These are phyloP conservation scores for Orthochromis indermauri DNA, from an alignment of 2,113 vertebrate genomes.

Conservation along the genomic window DNA sequence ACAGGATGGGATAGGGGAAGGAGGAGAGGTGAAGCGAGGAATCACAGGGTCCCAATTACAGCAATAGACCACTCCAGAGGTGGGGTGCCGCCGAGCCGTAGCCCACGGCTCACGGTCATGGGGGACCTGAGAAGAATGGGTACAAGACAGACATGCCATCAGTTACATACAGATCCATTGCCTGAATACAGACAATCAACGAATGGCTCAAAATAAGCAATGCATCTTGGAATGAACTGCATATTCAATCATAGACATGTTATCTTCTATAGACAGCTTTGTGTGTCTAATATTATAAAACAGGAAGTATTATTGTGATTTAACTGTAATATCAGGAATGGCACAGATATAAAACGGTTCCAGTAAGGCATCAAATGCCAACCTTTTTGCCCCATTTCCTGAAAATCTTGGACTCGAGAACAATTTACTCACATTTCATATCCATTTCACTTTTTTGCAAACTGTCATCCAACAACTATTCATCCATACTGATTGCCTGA, in stretches of 20 bases:
- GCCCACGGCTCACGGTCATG: conserved; percentile 93
- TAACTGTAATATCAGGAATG: background rate
- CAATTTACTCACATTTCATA: background rate
- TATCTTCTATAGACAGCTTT: background rate
- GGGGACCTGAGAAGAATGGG: conserved; percentile 76
- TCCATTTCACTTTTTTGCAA: background rate
- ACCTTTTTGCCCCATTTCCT: background rate
- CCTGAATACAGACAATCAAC: background rate
- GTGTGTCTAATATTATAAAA: background rate
- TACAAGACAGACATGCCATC: background rate
- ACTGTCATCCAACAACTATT: background rate
- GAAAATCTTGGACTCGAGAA: background rate
- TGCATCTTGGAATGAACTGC: background rate
- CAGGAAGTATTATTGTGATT: background rate
- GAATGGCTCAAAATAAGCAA: background rate
- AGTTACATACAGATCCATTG: background rate
- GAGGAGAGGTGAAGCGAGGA: conserved; percentile 77
- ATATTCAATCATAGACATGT: background rate
- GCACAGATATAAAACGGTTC: background rate
- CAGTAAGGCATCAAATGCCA: background rate
- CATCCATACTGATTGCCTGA: background rate
- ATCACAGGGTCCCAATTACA: conserved; percentile 89
- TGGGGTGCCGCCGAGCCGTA: conserved; percentile 87
- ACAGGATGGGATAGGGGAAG: conserved; percentile 68
- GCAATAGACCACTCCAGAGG: conserved; percentile 86